Base-by-base conservation (phyloP, 2,888 invertebrate species). In the Pycnomerus fuliginosus region DNA sequence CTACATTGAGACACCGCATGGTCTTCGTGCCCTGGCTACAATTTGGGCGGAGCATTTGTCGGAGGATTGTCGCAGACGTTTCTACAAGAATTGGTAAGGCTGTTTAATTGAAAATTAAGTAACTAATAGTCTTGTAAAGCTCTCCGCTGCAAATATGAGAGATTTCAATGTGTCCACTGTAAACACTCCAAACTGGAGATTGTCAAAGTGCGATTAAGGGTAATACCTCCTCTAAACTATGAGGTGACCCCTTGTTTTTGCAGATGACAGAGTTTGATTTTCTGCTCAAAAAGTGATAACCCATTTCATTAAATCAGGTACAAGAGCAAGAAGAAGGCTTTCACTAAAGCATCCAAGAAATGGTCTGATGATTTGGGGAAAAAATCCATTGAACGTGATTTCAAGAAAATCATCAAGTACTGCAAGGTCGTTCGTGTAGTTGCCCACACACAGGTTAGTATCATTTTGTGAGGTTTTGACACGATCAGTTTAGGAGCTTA, bases 251-350 rank as follows among this genome's bases (percentile, higher is more conserved):
- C 75, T 76, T 74, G 56, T 60, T 55, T 53, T 62, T 64, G 53
- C 61, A 61, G 60, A 50, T 16, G 33, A 24, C 31, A 24, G 20
- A 14, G 12, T 22, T 37, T n/a, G 24, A 28, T 40, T 37, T 39
- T 17, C 16, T 15, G 13, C 16, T 31, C 13, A 17, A 10, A 8
- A 15, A 29, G 12, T 15, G 30, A 22, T 37, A n/a, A 17, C 15
- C 14, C 7, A 29, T 41, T 40, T 37, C 29, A 16, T 38, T 43
- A 44, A 41, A 15, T 25, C 73, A 99, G 99, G 99, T 97, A 95
- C 80, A 92, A 94, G 78, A 93, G 94, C 76, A 96, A 99, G 87
- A 99, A 97, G 92, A 98, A 97, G 93, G 99, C 99, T 54, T 99
- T 98, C 78, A 91, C 94, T 58, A 98, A 98, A 77, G 84, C 93